Evolutionary conservation across 2,113 vertebrate genomes (phyloP).

Genomic region (Labeo catla): DNA sequence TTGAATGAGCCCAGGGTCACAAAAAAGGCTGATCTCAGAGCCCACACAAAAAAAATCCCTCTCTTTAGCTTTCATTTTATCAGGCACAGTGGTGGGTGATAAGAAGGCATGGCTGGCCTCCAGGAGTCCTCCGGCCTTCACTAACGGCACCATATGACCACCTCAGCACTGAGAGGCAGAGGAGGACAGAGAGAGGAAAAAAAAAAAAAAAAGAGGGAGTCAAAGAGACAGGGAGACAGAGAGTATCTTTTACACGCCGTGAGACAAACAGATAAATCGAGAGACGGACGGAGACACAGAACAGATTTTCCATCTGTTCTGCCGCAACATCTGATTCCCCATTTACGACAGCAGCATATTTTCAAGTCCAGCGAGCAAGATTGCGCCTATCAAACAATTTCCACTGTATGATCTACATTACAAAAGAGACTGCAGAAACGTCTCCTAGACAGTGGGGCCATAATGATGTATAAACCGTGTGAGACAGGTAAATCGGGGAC

Average conservation of each 20-base stretch:
- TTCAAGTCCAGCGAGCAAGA: conserved; percentile 15
- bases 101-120: conserved; percentile 24
- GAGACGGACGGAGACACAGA: conserved; percentile 28
- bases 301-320: conserved; percentile 35
- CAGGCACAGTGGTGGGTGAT: conserved; percentile 49
- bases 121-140: conserved; percentile 34
- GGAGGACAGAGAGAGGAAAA: not conserved
- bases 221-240: conserved; percentile 16
- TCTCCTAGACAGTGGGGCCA: not conserved
- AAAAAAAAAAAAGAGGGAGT: conserved; percentile 22
- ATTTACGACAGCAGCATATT: conserved; percentile 26
- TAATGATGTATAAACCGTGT: conserved; percentile 11
- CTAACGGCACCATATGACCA: conserved; percentile 25
- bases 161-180: conserved; percentile 23
- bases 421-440: not conserved
- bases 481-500: not conserved
- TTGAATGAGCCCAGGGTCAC: conserved; percentile 45
- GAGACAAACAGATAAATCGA: conserved; percentile 12
- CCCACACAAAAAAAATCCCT: conserved; percentile 37
- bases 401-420: not conserved
- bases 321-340: not conserved
- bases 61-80: conserved; percentile 44
- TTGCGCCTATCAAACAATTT: conserved; percentile 10
- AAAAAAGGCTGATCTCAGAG: conserved; percentile 30
- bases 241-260: conserved; percentile 7